Evolutionary conservation across 1,140 invertebrate genomes (phyloP), one percentile per base, ranked within the genome.

Genomic region (Rhizoglyphus robini): DNA sequence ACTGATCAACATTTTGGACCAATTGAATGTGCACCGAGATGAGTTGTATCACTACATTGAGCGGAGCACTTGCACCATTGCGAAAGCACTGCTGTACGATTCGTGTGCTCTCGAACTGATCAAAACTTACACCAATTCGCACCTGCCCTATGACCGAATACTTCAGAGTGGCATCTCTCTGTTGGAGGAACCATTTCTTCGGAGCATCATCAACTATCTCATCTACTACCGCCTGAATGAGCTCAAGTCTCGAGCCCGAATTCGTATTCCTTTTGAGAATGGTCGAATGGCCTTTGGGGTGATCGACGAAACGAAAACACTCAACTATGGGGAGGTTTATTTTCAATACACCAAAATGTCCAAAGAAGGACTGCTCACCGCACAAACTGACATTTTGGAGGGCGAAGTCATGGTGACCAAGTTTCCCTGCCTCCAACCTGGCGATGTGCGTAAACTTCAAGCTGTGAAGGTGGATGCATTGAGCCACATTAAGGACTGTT

Each of bases 1-100:
- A 0, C 59, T 71, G 11, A 68, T 71, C 20, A 63, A 67, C 18
- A 70, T 71, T 15, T 30, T 71, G 34, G 59, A 71, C 60, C 70
- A 71, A 32, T 32, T 68, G 27, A 67, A 67, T 4, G 59, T 71
- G 3, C 3, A 20, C 0, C 54, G 30, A 2, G 30, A 64, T 23
- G 36, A 65, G 1, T 69, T 70, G 27, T 13, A 69, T 8, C 46
- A 67, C 36, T 36, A 69, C 11, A 60, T 65, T 34, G 38, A 65
- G 31, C 54, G 59, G 20, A 59, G 60, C 48, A 31, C 69, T 5
- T 25, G 51, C 23, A 36, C 51, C 13, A 20, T 71, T 1, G 51
- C 51, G 15, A 63, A 71, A 32, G 67, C 69, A 18, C 65, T 71
- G 31, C 25, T n/a, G n/a, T n/a, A n/a, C n/a, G n/a, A n/a, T n/a